These are phyloP conservation scores for Ochropleura leucogaster DNA, from an alignment of 2,888 invertebrate genomes.

Conservation along the genomic window DNA sequence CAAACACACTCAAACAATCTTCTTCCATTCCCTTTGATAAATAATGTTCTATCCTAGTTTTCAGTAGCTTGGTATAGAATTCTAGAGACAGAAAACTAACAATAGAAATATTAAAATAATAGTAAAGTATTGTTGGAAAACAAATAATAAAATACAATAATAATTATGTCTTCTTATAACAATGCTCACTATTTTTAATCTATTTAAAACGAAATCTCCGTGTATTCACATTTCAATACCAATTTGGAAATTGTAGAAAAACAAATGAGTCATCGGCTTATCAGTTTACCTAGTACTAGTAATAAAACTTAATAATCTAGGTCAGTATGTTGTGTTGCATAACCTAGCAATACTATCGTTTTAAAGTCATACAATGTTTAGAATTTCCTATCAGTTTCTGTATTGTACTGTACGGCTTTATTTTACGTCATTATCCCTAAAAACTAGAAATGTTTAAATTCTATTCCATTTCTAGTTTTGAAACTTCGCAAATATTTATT, in stretches of 20 bases:
- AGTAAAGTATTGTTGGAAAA: neutral
- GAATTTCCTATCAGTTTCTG: conserved; percentile 1
- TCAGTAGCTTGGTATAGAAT: neutral
- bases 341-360: conserved; percentile 5
- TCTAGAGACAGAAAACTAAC: neutral
- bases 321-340: conserved; percentile 8
- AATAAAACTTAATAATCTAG: conserved; percentile 34
- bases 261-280: conserved; percentile 1
- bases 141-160: neutral
- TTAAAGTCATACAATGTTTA: neutral
- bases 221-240: neutral
- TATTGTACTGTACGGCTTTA: too few species aligned
- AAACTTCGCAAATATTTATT: too few species aligned
- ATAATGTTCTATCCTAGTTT: too few species aligned
- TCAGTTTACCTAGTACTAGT: conserved; percentile 1
- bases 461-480: too few species aligned
- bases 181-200: neutral
- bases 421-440: too few species aligned
- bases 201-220: neutral
- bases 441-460: too few species aligned
- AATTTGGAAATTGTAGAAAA: neutral
- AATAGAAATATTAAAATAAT: neutral
- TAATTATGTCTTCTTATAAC: neutral
- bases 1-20: too few species aligned
- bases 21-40: too few species aligned